Percentiles rank a stretch among this genome's conserved stretches.
Conservation (phyloP, 1,140 invertebrate species). For the Drosophila saltans region DNA sequence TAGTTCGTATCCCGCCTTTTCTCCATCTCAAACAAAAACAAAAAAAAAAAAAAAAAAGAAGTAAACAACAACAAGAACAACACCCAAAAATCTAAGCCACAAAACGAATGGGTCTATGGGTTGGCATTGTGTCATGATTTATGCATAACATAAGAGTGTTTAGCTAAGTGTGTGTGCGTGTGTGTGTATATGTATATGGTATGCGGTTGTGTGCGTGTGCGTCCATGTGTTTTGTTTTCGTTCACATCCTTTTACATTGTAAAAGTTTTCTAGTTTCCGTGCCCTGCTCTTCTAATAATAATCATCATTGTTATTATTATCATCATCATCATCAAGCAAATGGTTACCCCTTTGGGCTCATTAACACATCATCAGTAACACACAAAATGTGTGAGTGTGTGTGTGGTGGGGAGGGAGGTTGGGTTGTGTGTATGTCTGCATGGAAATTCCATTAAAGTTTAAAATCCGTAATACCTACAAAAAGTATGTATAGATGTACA, state of each 20-base stretch:
- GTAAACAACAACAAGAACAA: background rate
- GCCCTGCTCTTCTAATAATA: constrained; percentile 25
- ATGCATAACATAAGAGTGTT: constrained; percentile 27
- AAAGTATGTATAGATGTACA: background rate
- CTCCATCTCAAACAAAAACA: background rate
- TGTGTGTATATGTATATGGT: background rate
- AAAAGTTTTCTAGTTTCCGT: constrained; percentile 39
- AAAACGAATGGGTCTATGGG: constrained; percentile 27
- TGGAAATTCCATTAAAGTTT: constrained; percentile 5
- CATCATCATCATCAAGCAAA: constrained; percentile 25
- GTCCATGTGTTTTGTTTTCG: background rate
- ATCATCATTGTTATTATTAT: constrained; percentile 19
- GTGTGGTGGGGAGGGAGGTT: background rate
- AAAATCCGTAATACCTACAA: background rate
- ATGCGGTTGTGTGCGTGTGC: background rate
- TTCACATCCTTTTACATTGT: constrained; percentile 7
- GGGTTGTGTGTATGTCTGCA: background rate
- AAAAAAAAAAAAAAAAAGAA: background rate
- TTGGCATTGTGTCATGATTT: constrained; percentile 40
- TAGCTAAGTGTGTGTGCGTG: constrained; percentile 2
- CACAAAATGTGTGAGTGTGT: background rate
- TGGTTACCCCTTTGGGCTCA: constrained; percentile 54
- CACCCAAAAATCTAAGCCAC: constrained; percentile 43
- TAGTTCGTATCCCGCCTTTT: constrained; percentile 20
- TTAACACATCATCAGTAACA: constrained; percentile 56